Conservation (phyloP, 2,797 vertebrate species). For the Halcyon leucocephala region DNA sequence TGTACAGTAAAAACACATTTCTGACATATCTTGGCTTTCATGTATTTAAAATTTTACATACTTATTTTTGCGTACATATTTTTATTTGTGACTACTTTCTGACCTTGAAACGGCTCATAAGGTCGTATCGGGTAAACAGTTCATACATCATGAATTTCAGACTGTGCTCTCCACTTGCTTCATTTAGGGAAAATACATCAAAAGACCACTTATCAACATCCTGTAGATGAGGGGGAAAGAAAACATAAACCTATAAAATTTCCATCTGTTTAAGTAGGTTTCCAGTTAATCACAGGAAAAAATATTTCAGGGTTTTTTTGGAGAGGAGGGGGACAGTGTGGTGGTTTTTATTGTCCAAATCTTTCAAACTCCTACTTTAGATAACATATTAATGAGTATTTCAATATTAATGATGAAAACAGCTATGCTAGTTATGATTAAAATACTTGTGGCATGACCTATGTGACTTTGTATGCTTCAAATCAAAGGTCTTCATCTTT, state of each 20-base stretch:
- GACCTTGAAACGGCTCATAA: constrained; percentile 98
- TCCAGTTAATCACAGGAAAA: neutral
- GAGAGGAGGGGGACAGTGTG: neutral
- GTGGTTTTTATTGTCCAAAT: neutral
- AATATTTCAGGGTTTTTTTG: neutral
- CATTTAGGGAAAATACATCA: constrained; percentile 94
- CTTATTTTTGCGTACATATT: neutral
- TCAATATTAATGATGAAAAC: neutral
- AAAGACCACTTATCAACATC: constrained; percentile 98
- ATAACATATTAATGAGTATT: neutral
- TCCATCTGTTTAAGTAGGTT: neutral
- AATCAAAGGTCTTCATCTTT: neutral
- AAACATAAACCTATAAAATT: neutral
- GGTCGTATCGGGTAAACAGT: constrained; percentile 96
- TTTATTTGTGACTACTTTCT: constrained; percentile 52
- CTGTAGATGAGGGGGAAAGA: constrained; percentile 72
- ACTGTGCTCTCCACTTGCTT: constrained; percentile 93
- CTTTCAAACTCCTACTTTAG: neutral
- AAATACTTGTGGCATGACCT: neutral
- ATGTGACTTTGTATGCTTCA: neutral
- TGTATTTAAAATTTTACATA: neutral
- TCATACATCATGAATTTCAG: constrained; percentile 98
- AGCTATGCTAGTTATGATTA: neutral
- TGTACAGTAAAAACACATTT: neutral
- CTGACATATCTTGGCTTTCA: neutral